Evolutionary conservation across 2,113 vertebrate species (phyloP).

Genomic region (Mirza zaza): DNA sequence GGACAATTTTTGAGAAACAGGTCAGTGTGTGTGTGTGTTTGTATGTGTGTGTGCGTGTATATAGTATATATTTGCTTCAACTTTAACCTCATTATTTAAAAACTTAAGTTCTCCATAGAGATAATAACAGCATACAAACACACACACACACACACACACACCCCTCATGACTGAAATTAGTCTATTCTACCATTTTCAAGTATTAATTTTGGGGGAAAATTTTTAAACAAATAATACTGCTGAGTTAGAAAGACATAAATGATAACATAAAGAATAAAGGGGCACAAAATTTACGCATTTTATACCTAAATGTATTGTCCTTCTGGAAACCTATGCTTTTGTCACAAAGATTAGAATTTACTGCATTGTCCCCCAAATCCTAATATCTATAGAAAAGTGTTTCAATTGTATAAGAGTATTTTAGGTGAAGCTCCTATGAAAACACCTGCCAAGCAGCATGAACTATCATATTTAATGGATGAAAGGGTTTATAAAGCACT

Average conservation of each 20-base stretch:
- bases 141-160: background rate
- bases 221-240: constrained; percentile 7
- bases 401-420: background rate
- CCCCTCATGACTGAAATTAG: background rate
- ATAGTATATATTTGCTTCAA: background rate
- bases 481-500: constrained; percentile 36
- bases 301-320: background rate
- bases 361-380: background rate
- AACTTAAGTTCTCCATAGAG: constrained; percentile 14
- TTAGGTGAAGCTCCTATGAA: constrained; percentile 10
- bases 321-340: background rate
- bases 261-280: background rate
- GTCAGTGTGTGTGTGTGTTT: background rate
- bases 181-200: constrained; percentile 24
- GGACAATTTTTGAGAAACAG: constrained; percentile 51
- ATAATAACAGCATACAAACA: background rate
- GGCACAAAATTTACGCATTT: background rate
- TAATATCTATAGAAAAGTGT: background rate
- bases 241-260: background rate
- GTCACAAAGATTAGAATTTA: constrained; percentile 31
- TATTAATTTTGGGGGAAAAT: background rate
- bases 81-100: constrained; percentile 4
- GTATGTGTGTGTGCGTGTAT: no score
- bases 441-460: constrained; percentile 31
- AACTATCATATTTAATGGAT: background rate